Conservation (phyloP, 2,113 vertebrate genomes). For the Hydrolagus affinis region DNA sequence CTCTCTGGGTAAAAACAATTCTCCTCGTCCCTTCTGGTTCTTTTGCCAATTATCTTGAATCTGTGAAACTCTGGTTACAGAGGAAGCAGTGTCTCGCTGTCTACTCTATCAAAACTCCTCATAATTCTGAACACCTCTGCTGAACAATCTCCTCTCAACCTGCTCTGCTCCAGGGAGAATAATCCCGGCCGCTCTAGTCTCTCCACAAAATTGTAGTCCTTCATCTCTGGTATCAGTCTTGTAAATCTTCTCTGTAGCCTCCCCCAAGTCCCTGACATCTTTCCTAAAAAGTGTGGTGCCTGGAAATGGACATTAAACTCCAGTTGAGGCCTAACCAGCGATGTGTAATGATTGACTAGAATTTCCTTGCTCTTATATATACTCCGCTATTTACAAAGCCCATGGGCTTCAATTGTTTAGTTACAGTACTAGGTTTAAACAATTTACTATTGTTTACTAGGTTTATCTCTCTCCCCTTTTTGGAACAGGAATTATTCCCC, state of each 20-base stretch:
- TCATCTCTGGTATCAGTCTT: background rate
- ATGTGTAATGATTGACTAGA: no score
- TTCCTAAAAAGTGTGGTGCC: background rate
- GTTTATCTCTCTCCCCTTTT: no score
- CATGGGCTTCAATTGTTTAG: no score
- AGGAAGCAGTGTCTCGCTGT: background rate
- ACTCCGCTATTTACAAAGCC: background rate
- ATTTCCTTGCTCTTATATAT: background rate
- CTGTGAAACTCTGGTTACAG: no score
- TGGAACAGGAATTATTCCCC: no score
- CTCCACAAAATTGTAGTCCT: no score
- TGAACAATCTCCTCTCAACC: background rate
- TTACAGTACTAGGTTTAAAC: no score
- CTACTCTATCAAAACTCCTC: background rate
- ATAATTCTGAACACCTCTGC: no score
- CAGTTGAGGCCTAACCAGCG: background rate
- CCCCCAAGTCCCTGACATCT: background rate
- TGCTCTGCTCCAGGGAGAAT: background rate
- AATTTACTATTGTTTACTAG: no score
- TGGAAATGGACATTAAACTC: no score
- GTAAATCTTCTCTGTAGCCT: background rate
- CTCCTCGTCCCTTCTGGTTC: background rate
- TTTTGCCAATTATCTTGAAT: background rate
- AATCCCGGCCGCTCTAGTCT: background rate
- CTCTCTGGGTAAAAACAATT: background rate